phyloP scores from a whole-genome alignment of 2,113 vertebrate species.

The Esox niger region DNA sequence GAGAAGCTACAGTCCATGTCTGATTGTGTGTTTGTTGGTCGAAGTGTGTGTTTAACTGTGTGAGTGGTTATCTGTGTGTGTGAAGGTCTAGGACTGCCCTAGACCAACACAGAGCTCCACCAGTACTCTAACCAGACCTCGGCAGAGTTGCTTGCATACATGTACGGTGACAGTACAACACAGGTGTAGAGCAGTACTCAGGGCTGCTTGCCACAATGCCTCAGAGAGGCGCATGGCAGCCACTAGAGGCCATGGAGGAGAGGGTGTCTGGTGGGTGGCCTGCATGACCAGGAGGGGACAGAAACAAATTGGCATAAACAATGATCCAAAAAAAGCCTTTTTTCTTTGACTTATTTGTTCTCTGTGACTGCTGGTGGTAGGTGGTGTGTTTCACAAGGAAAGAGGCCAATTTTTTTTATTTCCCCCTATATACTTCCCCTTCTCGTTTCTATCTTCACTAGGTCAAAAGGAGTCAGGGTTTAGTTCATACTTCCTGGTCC shows the following conservation, averaged over 20 bases:
- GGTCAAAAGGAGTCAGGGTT: not conserved
- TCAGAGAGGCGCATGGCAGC: not conserved
- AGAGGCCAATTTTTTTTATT: not conserved
- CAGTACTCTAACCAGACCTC: not conserved
- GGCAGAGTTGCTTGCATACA: not conserved
- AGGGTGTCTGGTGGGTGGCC: not conserved
- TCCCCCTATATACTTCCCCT: not conserved
- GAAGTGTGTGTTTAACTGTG: slow-evolving; percentile 22
- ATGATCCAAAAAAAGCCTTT: not conserved
- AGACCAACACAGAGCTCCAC: slow-evolving; percentile 5
- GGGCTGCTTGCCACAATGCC: not conserved
- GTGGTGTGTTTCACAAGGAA: not conserved
- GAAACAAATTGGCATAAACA: not conserved
- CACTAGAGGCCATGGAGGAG: not conserved
- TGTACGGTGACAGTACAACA: not conserved
- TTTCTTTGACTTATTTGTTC: slow-evolving; percentile 17
- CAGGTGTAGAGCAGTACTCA: not conserved
- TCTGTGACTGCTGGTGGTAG: slow-evolving; percentile 46
- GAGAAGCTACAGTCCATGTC: not conserved
- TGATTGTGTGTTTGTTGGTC: not conserved
- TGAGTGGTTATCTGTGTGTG: slow-evolving; percentile 25
- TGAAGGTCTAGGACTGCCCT: slow-evolving; percentile 8
- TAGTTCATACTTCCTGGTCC: slow-evolving; percentile 68
- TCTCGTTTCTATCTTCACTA: not conserved
- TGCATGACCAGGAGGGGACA: slow-evolving; percentile 1